Percentiles rank a stretch among this genome's conserved stretches.
phyloP scores from a whole-genome alignment of 2,797 vertebrate species.

The Urophycis tenuis region DNA sequence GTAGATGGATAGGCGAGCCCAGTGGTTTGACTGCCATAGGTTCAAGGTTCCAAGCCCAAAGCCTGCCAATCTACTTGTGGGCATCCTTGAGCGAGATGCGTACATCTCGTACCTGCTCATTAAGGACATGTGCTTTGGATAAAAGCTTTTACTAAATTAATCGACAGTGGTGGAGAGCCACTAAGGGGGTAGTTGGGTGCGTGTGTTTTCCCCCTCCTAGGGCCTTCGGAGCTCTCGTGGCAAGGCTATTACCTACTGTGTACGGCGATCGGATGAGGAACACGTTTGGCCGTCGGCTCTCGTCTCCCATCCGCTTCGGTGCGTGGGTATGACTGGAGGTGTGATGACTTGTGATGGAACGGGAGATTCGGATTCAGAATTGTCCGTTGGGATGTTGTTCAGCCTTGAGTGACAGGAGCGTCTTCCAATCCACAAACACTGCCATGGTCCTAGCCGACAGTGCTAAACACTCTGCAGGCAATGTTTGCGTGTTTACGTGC shows the following conservation, averaged over 20 bases:
- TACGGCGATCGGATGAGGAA: not conserved
- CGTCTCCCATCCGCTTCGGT: not conserved
- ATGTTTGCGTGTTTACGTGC: not conserved
- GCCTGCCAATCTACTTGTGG: not conserved
- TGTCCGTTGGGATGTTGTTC: not conserved
- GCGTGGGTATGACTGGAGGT: too few species aligned
- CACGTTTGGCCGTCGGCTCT: not conserved
- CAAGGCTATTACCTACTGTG: not conserved
- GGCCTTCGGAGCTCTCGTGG: not conserved
- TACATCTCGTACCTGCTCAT: not conserved
- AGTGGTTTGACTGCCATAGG: not conserved
- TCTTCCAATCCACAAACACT: constrained; percentile 1
- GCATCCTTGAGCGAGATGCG: not conserved
- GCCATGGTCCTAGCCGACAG: not conserved
- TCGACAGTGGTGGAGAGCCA: not conserved
- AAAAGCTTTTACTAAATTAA: not conserved
- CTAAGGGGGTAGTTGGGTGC: not conserved
- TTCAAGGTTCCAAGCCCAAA: not conserved
- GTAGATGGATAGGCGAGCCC: not conserved
- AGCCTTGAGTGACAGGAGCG: not conserved
- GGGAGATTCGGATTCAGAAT: not conserved
- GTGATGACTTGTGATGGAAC: too few species aligned
- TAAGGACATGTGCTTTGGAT: not conserved
- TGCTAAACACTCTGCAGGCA: not conserved
- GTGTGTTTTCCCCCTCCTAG: not conserved